Base-by-base conservation (phyloP, 2,797 vertebrate species). In the Spinus pinus region DNA sequence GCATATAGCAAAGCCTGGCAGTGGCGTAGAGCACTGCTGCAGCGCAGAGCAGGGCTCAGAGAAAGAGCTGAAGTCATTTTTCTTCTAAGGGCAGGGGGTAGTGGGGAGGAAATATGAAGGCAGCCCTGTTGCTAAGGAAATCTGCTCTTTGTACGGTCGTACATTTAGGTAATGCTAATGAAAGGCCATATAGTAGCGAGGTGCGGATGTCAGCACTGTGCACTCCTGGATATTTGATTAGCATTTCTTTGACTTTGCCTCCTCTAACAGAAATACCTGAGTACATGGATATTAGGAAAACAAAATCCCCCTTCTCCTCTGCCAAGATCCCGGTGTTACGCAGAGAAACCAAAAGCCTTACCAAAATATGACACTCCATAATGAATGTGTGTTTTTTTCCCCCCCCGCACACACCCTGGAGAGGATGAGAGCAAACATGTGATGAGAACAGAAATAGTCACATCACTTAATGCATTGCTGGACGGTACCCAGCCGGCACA, bases 91-190 rank as follows among this genome's bases (percentile, higher is more conserved):
- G 95, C 95, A 95, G 96, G 95, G 96, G 93, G 93, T 95, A 95
- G 89, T 92, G 91, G 96, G 96, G 93, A 96, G 96, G 91, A 96
- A 95, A 94, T 93, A 88, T 86, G 94, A 94, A 96, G 92, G 92
- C 92, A 95, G 96, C 86, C 93, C 81, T 88, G 94, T 97, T 96
- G 95, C 95, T 96, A 94, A 96, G 95, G 89, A 94, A 96, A 96
- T 92, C 95, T 94, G 95, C 94, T 96, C 89, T 93, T 96, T 95
- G 95, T 95, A 96, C 42, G 73, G 95, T 88, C 10, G 80, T 95
- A 90, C 95, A 96, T 97, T 97, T 96, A 95, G 95, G 95, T 95
- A 95, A 97, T 94, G 94, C 94, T 97, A 96, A 97, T 93, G 94
- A 96, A 94, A 93, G 94, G 89, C 94, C 94, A 70, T 94, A 95